Evolutionary conservation across 2,888 invertebrate species (phyloP).

Genomic region (Cheilosia impressa): DNA sequence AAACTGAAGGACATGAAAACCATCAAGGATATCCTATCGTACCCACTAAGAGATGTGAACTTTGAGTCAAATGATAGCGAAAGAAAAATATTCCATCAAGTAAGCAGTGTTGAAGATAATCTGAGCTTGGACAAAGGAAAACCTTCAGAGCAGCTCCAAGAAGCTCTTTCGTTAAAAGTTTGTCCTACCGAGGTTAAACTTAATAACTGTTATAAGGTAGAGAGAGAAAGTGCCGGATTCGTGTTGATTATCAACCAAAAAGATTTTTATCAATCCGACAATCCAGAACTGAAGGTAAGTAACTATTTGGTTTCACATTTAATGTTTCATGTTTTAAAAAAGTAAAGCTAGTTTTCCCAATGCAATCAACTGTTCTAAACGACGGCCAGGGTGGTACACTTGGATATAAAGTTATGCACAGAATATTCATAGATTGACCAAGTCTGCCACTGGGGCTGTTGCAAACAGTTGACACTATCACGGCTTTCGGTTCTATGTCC

Average conservation of each 20-base stretch:
- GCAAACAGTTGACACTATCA: no score
- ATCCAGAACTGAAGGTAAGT: slow-evolving; percentile 77
- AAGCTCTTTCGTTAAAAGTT: background rate
- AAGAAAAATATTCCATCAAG: slow-evolving; percentile 8
- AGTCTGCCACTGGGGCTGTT: no score
- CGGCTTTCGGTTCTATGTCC: no score
- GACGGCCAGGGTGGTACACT: no score
- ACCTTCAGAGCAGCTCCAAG: background rate
- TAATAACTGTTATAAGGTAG: slow-evolving; percentile 77
- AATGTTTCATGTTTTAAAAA: no score
- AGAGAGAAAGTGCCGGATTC: slow-evolving; percentile 78
- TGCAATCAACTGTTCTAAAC: no score
- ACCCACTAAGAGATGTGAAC: slow-evolving; percentile 76
- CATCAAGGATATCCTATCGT: slow-evolving; percentile 77
- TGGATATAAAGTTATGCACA: no score
- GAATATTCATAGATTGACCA: no score
- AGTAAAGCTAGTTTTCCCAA: no score
- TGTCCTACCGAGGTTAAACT: background rate
- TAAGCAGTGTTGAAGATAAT: background rate
- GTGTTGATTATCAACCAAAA: slow-evolving; percentile 82
- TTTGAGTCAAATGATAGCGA: slow-evolving; percentile 8
- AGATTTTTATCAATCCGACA: slow-evolving; percentile 77
- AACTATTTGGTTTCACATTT: no score
- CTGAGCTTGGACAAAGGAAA: background rate
- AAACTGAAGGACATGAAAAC: slow-evolving; percentile 79